Conservation (phyloP, 2,888 invertebrate genomes). For the Stenichneumon culpator region DNA sequence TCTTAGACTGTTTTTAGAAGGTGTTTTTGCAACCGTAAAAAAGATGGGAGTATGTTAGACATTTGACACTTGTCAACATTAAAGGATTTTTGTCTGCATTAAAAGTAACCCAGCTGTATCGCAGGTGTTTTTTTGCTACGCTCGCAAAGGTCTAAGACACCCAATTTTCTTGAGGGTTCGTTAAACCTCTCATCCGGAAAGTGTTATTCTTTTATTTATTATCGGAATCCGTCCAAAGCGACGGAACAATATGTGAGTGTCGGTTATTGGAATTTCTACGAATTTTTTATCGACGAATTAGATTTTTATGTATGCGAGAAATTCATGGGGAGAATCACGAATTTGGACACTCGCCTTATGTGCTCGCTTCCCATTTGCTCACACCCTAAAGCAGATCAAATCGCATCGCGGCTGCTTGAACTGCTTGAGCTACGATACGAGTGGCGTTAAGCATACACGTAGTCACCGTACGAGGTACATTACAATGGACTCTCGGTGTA, state of each 20-base stretch:
- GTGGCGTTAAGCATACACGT: conserved; percentile 45
- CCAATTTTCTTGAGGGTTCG: too few relatives aligned
- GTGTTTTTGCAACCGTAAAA: too few relatives aligned
- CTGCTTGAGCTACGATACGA: conserved; percentile 48
- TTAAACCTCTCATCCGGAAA: too few relatives aligned
- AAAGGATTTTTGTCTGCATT: too few relatives aligned
- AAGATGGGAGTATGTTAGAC: too few relatives aligned
- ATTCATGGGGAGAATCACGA: background rate
- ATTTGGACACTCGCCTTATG: background rate
- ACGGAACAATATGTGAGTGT: background rate
- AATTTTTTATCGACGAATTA: background rate
- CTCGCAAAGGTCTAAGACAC: too few relatives aligned
- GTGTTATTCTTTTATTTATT: too few relatives aligned
- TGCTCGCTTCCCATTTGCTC: conserved; percentile 3
- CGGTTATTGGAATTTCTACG: background rate
- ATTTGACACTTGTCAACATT: too few relatives aligned
- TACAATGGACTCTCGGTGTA: conserved; percentile 50
- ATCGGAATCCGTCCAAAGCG: too few relatives aligned
- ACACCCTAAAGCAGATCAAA: conserved; percentile 7
- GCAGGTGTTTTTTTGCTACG: too few relatives aligned
- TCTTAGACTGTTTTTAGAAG: too few relatives aligned
- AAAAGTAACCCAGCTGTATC: too few relatives aligned
- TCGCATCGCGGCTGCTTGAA: conserved; percentile 41
- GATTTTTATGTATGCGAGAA: background rate
- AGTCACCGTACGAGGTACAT: conserved; percentile 28